These are phyloP conservation scores for Sphaerodactylus townsendi DNA, from an alignment of 2,113 vertebrate genomes.

Conservation along the genomic window DNA sequence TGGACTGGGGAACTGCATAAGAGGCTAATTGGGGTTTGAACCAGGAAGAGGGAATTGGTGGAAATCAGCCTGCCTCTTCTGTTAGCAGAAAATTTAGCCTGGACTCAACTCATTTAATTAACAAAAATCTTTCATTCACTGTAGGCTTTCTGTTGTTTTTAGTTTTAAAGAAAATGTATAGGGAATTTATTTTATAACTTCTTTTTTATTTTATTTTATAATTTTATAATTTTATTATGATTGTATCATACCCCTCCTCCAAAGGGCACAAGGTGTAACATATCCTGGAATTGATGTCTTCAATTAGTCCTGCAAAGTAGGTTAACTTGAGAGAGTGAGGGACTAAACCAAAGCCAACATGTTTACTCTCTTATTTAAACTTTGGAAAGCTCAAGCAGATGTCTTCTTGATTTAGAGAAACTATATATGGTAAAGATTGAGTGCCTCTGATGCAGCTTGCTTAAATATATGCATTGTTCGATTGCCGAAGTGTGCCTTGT, in stretches of 20 bases:
- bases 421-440: not conserved
- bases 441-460: not conserved
- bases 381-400: not conserved
- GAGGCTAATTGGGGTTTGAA: no score
- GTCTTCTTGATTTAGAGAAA: not conserved
- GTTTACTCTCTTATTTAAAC: not conserved
- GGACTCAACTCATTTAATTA: no score
- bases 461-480: not conserved
- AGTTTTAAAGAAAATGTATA: not conserved
- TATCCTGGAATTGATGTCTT: not conserved
- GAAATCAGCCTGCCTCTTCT: no score
- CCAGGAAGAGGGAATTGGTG: no score
- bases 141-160: not conserved
- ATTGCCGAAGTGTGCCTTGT: not conserved
- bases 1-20: no score
- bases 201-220: no score
- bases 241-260: not conserved
- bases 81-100: no score
- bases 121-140: no score
- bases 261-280: not conserved
- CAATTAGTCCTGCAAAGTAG: not conserved
- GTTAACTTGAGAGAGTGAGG: not conserved
- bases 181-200: not conserved
- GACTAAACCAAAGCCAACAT: not conserved
- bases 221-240: not conserved